A percentile compares a stretch with the other conserved stretches of the same genome.
Conservation (phyloP, 2,797 vertebrate species). For the Sarcoramphus papa region DNA sequence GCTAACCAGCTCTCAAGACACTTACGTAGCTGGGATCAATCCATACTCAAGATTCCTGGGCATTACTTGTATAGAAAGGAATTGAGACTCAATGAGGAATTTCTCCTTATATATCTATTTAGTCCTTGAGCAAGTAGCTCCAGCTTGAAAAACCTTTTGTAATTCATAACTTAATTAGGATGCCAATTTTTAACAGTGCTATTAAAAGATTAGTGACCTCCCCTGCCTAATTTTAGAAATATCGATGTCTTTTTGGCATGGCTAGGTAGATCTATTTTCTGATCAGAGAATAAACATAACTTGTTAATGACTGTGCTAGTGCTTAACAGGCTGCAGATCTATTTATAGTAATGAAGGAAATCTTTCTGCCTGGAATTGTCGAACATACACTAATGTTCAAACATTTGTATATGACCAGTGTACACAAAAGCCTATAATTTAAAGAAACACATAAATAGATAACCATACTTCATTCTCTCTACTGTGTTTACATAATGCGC, state of each 20-base stretch:
- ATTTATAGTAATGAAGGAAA: not conserved
- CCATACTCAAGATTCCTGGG: not conserved
- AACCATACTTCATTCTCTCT: not conserved
- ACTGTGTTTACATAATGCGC: not conserved
- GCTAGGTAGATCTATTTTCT: slow-evolving; percentile 31
- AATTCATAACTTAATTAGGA: slow-evolving; percentile 39
- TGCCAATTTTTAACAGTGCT: slow-evolving; percentile 13
- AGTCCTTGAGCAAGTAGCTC: not conserved
- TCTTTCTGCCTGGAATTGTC: not conserved
- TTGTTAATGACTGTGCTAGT: not conserved
- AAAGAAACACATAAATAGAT: not conserved
- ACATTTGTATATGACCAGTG: not conserved
- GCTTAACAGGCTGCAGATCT: not conserved
- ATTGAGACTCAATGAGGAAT: not conserved
- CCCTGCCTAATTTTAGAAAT: slow-evolving; percentile 34
- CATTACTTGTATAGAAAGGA: slow-evolving; percentile 38
- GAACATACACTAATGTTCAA: not conserved
- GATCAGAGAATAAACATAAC: not conserved
- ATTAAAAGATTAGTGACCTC: slow-evolving; percentile 34
- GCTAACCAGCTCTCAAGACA: not conserved
- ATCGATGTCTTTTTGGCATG: not conserved
- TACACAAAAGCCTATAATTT: not conserved
- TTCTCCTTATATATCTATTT: slow-evolving; percentile 25
- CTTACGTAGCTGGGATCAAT: not conserved
- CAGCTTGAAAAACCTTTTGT: not conserved